Evolutionary conservation across 2,113 vertebrate genomes (phyloP).

Genomic region (Columbina picui): DNA sequence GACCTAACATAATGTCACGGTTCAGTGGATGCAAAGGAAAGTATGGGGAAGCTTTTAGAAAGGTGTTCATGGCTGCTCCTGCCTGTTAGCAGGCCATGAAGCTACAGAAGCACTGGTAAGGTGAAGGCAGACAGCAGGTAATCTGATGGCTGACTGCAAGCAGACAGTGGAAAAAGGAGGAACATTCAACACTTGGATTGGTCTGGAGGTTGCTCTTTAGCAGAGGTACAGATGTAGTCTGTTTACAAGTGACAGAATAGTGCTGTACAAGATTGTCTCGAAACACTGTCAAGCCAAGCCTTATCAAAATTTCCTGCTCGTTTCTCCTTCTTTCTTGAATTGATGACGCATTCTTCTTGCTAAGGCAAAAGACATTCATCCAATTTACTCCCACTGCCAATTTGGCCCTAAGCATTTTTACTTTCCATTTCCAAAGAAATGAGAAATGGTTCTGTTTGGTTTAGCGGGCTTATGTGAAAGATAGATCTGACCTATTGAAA

Average conservation of each 20-base stretch:
- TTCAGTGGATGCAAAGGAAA: background rate
- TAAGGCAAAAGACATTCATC: conserved; percentile 27
- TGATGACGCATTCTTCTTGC: background rate
- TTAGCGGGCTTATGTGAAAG: conserved; percentile 6
- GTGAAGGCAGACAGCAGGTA: background rate
- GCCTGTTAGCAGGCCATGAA: background rate
- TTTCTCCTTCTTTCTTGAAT: background rate
- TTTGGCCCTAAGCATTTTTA: conserved; percentile 39
- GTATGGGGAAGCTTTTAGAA: background rate
- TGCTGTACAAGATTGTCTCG: background rate
- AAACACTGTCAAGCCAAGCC: background rate
- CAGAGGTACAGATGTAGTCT: background rate
- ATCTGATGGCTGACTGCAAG: background rate
- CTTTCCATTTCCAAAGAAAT: conserved; percentile 40
- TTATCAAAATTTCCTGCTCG: background rate
- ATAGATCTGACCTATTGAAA: conserved; percentile 61
- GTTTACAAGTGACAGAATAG: background rate
- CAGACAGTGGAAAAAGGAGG: background rate
- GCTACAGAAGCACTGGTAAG: background rate
- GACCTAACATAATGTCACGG: background rate
- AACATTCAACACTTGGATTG: background rate
- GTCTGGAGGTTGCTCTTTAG: background rate
- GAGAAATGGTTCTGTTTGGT: conserved; percentile 55
- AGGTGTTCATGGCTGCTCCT: background rate
- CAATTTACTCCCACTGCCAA: conserved; percentile 30